Evolutionary conservation across 2,888 invertebrate species (phyloP), one percentile per base, ranked within the genome.

Genomic region (Microplitis manilae): DNA sequence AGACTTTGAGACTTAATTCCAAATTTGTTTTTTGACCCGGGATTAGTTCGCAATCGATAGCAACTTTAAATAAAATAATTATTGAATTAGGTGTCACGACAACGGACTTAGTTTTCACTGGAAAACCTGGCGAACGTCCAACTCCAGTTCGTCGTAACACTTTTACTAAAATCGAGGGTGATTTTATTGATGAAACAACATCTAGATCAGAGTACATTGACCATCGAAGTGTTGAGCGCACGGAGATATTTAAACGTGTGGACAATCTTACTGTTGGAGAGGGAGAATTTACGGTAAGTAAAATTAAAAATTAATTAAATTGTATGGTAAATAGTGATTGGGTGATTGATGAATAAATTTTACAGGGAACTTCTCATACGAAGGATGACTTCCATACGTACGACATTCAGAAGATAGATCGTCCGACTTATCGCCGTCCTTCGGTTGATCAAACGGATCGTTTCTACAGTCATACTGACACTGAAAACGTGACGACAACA

Each of bases 151-250:
- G 95, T 82, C 92, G 95, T 74, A 94, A 95, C 85, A 95, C 95
- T 1, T 95, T 93, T 92, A 95, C 95, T 0, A 95, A 95, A 88
- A 90, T 94, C 67, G 95, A 94, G 90, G 95, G 95, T 41, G 95
- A 95, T 76, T 93, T 95, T 89, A 92, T 90, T 65, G 93, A 93
- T 64, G 94, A 94, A 83, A 95, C 95, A 5, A 95, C 95, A 17
- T 92, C 91, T 72, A 91, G 92, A 87, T 92, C 93, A 0, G 94
- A 95, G 89, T 95, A 91, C 84, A 90, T 94, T 76, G 94, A 94
- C 87, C 92, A 93, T 84, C 92, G 92, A 15, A 91, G 91, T 4
- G 89, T 91, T 2, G 93, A 94, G 87, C 91, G 92, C 81, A 93
- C 93, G 38, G 93, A 92, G 77, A 90, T 93, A 77, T 91, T 93